phyloP scores from a whole-genome alignment of 2,797 vertebrate genomes.

The Semotilus atromaculatus region DNA sequence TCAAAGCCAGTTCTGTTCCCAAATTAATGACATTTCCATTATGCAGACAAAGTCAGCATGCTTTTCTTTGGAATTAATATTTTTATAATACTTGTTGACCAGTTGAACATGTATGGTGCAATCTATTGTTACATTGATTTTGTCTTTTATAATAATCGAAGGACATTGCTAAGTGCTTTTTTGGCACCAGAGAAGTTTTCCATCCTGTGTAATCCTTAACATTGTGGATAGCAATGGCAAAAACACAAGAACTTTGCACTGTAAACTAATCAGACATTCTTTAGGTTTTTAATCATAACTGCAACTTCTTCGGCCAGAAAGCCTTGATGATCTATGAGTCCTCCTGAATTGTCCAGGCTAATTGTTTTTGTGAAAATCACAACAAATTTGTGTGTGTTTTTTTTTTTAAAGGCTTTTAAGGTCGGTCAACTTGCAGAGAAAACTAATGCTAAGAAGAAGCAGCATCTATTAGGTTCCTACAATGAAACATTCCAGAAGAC shows the following conservation, averaged over 20 bases:
- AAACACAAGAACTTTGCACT: not conserved
- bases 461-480: not conserved
- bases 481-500: not conserved
- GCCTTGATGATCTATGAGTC: slow-evolving; percentile 16
- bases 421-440: slow-evolving; percentile 11
- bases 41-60: not conserved
- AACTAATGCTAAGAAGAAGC: not conserved
- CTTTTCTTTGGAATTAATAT: not conserved
- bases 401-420: slow-evolving; percentile 22
- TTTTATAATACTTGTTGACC: not conserved
- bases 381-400: not conserved
- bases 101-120: slow-evolving; percentile 1
- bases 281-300: not conserved
- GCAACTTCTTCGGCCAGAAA: slow-evolving; percentile 38
- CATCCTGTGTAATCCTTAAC: not conserved
- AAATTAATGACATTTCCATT: slow-evolving; percentile 9
- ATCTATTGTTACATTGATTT: slow-evolving; percentile 1
- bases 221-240: slow-evolving; percentile 19
- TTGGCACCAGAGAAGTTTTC: slow-evolving; percentile 14
- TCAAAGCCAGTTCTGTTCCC: not conserved
- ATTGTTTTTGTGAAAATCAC: not conserved
- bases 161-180: slow-evolving; percentile 16
- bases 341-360: slow-evolving; percentile 4
- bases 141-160: not conserved
- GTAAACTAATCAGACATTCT: slow-evolving; percentile 16